Evolutionary conservation across 2,113 vertebrate genomes (phyloP).

Genomic region (Prionailurus bengalensis): DNA sequence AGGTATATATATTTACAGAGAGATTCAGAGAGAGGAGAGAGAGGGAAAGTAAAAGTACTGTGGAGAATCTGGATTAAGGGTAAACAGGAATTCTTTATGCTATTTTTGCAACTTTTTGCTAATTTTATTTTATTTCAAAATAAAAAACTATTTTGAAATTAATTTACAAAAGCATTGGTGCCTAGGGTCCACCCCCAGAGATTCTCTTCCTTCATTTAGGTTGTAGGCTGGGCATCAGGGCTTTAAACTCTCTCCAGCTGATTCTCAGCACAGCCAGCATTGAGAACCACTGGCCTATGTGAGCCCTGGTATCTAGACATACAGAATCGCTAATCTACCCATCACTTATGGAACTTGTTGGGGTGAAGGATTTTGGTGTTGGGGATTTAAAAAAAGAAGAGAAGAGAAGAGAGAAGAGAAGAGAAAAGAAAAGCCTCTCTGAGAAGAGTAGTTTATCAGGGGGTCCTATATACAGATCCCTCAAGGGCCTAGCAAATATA

Average conservation of each 20-base stretch:
- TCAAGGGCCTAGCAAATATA: neutral
- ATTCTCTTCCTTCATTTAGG: neutral
- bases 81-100: neutral
- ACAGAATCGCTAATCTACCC: neutral
- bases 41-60: neutral
- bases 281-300: neutral
- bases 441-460: neutral
- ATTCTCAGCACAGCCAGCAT: neutral
- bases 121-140: conserved; percentile 2
- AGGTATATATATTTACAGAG: neutral
- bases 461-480: neutral
- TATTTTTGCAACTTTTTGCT: neutral
- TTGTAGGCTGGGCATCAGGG: neutral
- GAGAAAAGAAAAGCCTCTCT: neutral
- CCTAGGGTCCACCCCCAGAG: neutral
- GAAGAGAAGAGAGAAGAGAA: neutral
- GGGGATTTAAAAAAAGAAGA: neutral
- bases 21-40: neutral
- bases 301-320: neutral
- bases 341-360: neutral
- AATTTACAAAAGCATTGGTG: neutral
- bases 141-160: neutral
- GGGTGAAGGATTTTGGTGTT: neutral
- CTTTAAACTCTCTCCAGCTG: neutral
- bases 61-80: neutral